phyloP scores from a whole-genome alignment of 2,113 vertebrate genomes.

The Empidonax traillii region DNA sequence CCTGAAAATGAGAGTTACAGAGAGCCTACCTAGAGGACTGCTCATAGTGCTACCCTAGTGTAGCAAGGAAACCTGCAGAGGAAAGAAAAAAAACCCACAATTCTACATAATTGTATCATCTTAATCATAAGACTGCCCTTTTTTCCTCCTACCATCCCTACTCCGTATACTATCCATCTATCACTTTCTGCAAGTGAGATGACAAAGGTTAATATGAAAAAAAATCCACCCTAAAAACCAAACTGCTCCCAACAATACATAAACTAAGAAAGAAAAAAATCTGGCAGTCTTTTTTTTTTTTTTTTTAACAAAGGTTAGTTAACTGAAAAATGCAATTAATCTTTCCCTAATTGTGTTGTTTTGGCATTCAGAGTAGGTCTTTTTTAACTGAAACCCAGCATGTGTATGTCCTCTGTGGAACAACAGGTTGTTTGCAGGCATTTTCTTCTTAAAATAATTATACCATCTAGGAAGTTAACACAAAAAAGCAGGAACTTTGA shows the following conservation, averaged over 20 bases:
- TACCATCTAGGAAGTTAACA: not conserved
- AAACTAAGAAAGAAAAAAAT: not conserved
- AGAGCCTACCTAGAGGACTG: not conserved
- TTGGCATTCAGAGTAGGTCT: not conserved
- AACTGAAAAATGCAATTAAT: not conserved
- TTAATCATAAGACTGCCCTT: not conserved
- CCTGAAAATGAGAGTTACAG: not conserved
- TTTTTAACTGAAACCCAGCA: not conserved
- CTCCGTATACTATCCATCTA: not conserved
- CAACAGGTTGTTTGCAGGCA: not conserved
- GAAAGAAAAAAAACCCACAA: not conserved
- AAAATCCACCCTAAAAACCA: not conserved
- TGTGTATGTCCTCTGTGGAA: not conserved
- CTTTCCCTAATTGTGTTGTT: not conserved
- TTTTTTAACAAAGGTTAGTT: not conserved
- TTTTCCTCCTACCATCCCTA: not conserved
- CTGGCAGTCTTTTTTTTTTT: not conserved
- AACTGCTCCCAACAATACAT: not conserved
- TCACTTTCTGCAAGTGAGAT: not conserved
- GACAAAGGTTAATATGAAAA: not conserved
- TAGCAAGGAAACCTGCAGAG: not conserved
- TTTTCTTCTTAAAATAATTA: not conserved
- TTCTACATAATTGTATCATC: not conserved
- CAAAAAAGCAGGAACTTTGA: not conserved
- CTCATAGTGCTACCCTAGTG: not conserved